Evolutionary conservation across 2,113 vertebrate genomes (phyloP), one percentile per base, ranked within the genome.

Genomic region (Barbus barbus): DNA sequence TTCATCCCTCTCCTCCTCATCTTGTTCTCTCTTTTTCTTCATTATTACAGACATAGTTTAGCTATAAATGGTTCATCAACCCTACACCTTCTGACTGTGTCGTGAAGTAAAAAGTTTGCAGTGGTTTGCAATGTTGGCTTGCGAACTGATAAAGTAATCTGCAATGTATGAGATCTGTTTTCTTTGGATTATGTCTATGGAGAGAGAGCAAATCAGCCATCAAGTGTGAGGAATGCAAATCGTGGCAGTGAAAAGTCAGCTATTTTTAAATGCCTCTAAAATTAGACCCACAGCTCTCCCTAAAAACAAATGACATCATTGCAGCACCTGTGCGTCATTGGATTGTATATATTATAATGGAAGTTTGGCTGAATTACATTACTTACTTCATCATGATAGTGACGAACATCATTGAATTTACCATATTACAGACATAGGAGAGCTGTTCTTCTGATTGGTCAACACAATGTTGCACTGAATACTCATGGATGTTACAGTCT

Each of bases 1-100:
- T 92, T 89, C 92, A 91, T 88, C 81, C 48, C 73, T 84, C 63
- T 24, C 78, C 61, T 83, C 28, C 88, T 89, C 90, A 89, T 72
- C 41, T 41, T 83, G 60, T 88, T 89, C 73, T 75, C 72, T 86
- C 85, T 72, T 60, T 53, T 78, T 85, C 84, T 84, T 89, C 90
- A 73, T 78, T 78, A 33, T 56, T 71, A 5, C 3, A 28, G 38
- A 44, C 41, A 44, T 12, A 44, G 9, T 44, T 44, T 11, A 44
- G 9, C 58, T 41, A 46, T 28, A 36, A 38, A 61, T 5, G 9
- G 1, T 58, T n/a, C 3, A 11, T 26, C 51, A n/a, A 28, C 33
- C 22, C 8, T 14, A 51, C 36, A 26, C 28, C 71, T 24, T 20
- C 9, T 60, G 2, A 46, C 16, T 36, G 24, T 12, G 13, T 69